Base-by-base conservation (phyloP, 2,797 vertebrate genomes). In the Falco peregrinus region DNA sequence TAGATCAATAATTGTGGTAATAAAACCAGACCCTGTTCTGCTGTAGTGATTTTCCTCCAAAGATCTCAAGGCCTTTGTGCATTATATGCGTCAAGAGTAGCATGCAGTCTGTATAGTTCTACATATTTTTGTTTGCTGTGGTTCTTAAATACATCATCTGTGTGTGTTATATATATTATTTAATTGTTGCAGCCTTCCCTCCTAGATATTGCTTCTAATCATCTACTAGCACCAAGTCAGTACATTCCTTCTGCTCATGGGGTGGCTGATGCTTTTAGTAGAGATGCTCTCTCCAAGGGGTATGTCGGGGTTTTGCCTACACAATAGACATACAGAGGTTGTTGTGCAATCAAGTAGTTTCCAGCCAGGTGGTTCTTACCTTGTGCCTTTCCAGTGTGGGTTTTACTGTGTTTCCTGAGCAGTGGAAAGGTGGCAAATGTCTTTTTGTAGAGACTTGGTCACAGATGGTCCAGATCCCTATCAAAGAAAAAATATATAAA, bases 1-100 rank as follows among this genome's bases (percentile, higher is more conserved):
- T 91, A 51, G 65, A 86, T 96, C 89, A 91, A 78, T 93, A 90
- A 79, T 69, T 88, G 37, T 60, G 51, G n/a, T 71, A 84, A 94
- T 84, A 90, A 96, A 94, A 81, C 2, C 7, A 79, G 48, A 57
- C 4, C 39, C 83, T 48, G 16, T 91, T 84, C 48, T 87, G 19
- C 19, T 77, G 6, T 28, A 64, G 51, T 3, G 0, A 17, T 78
- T 76, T 67, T 70, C 11, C 18, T 70, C 51, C 1, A 0, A 57
- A 61, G 39, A 31, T 82, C 37, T 78, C 26, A 48, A 73, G 70
- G 56, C 39, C 64, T 20, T 70, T 90, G 26, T 56, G 10, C 21
- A 9, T 59, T 82, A 41, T 31, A 37, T 37, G 25, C 80, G 54
- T 79, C n/a, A 79, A 75, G 10, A 53, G 7, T n/a, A 51, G 20